Conservation (phyloP, 2,888 invertebrate genomes). For the Hesperia comma region DNA sequence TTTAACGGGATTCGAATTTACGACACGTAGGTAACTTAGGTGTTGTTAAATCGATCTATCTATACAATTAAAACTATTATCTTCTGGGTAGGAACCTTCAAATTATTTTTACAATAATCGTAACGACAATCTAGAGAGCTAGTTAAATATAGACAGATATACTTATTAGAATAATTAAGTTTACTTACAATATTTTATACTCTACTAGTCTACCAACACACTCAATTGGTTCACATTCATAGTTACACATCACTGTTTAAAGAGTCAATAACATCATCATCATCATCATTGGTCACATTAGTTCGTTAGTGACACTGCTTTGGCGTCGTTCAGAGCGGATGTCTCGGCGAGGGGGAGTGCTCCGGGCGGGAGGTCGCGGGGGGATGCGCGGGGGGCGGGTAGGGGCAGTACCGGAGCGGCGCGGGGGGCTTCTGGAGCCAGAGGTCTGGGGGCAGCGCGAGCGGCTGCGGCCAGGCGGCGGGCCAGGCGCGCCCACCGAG, state of each 20-base stretch:
- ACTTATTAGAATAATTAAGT: slow-evolving; percentile 45
- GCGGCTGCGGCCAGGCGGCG: slow-evolving; percentile 91
- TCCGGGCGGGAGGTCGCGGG: slow-evolving; percentile 59
- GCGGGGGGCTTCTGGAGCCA: slow-evolving; percentile 94
- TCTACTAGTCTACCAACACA: slow-evolving; percentile 21
- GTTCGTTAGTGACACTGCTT: slow-evolving; percentile 31
- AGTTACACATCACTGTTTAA: not conserved
- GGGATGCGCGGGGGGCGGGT: slow-evolving; percentile 81
- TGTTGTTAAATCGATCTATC: slow-evolving; percentile 61
- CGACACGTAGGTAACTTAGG: slow-evolving; percentile 62
- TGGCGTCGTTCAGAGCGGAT: slow-evolving; percentile 65
- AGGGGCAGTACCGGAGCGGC: slow-evolving; percentile 85
- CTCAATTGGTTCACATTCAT: not conserved
- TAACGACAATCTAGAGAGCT: slow-evolving; percentile 53
- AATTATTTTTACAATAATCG: slow-evolving; percentile 57
- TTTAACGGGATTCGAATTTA: slow-evolving; percentile 28
- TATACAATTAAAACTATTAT: slow-evolving; percentile 65
- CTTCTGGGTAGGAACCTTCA: slow-evolving; percentile 79
- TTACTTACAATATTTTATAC: slow-evolving; percentile 38
- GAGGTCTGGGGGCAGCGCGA: slow-evolving; percentile 93
- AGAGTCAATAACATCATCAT: not conserved
- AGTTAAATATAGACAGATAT: slow-evolving; percentile 57
- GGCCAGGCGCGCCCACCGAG: slow-evolving; percentile 91
- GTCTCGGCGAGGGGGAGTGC: slow-evolving; percentile 68
- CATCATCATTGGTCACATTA: not conserved